phyloP scores from a whole-genome alignment of 2,888 invertebrate species.

The Callosobruchus maculatus region DNA sequence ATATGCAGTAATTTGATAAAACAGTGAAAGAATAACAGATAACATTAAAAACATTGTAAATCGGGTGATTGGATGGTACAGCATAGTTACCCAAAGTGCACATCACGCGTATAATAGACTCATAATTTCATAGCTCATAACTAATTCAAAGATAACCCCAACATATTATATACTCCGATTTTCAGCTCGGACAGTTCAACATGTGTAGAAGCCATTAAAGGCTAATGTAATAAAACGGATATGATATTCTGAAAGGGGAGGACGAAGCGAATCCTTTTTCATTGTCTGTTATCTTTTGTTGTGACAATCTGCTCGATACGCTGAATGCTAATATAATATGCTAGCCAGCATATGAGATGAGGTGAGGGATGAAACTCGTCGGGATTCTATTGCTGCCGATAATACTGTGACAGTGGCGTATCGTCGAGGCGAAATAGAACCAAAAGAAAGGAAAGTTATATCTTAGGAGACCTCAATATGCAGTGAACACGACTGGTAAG shows the following conservation, averaged over 20 bases:
- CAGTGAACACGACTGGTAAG: too few relatives aligned
- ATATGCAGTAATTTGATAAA: too few relatives aligned
- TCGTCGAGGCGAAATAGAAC: not conserved
- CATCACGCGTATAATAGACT: not conserved
- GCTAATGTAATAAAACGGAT: not conserved
- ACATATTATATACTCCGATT: not conserved
- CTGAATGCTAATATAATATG: conserved; percentile 11
- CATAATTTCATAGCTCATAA: not conserved
- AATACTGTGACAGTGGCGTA: not conserved
- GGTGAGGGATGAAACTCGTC: not conserved
- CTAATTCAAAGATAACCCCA: not conserved
- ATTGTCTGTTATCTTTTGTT: conserved; percentile 14
- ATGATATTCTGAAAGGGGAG: not conserved
- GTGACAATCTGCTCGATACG: conserved; percentile 16
- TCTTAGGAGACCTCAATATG: too few relatives aligned
- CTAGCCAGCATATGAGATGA: conserved; percentile 8
- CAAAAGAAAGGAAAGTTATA: too few relatives aligned
- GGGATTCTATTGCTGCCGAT: not conserved
- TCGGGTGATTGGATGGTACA: too few relatives aligned
- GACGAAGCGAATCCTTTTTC: conserved; percentile 9
- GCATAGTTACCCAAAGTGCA: not conserved
- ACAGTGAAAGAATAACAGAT: too few relatives aligned
- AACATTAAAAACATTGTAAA: too few relatives aligned
- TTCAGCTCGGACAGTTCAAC: not conserved
- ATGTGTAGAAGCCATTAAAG: not conserved